Base-by-base conservation (phyloP, 2,113 vertebrate genomes). In the Thamnaconus septentrionalis region DNA sequence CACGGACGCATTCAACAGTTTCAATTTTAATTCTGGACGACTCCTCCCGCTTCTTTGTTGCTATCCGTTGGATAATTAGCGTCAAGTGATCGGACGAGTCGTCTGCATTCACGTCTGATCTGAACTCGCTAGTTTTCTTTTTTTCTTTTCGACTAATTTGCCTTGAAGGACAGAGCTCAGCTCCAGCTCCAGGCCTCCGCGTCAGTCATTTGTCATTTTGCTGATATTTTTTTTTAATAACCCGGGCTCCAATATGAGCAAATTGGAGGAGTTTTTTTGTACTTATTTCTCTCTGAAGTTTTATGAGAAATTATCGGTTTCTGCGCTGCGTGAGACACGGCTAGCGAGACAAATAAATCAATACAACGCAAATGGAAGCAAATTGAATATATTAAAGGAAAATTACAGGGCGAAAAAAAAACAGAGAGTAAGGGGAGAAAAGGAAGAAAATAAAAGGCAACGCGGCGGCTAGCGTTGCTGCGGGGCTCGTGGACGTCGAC, bases 281-380 rank as follows among this genome's bases (percentile, higher is more conserved):
- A 31, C 18, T 41, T 64, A 71, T 71, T 52, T 39, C 64, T 61
- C 76, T 45, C 44, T 45, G 81, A 83, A 85, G 64, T 83, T 87
- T 84, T 67, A 61, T 56, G 79, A 84, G 78, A 84, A 89, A 83
- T 91, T 84, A 81, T 75, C 78, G 70, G 78, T 84, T 87, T 87
- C 78, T 82, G 69, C 71, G 87, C 57, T 85, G 83, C 85, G 85
- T 79, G 58, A 85, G 82, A 85, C 86, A 80, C 78, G 88, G 80
- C 18, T 31, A 31, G 18, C 79, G 53, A 82, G 80, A 89, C 86
- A 80, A 88, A 86, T 85, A 84, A 91, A 91, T 91, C 88, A 85
- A 91, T 89, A 84, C 58, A 12, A 66, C 79, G 77, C 81, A 89
- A 90, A 91, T 89, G 86, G 85, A 89, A 90, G 88, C 86, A 90